Conservation (phyloP, 92 coral and sea anemone genomes). For the Chrysogorgia sp. region DNA sequence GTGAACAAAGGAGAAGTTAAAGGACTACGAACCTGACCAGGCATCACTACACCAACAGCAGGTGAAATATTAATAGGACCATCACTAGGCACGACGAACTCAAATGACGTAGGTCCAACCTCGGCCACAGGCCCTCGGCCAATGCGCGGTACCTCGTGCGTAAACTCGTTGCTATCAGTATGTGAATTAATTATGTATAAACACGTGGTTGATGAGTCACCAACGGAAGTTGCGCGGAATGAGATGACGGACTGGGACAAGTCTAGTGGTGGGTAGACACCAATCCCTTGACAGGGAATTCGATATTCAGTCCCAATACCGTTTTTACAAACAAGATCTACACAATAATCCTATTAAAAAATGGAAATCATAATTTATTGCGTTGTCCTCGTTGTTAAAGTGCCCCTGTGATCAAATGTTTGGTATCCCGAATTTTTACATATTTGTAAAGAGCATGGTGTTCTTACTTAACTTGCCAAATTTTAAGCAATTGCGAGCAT, state of each 20-base stretch:
- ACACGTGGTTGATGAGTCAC: conserved; percentile 79
- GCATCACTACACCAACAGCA: conserved; percentile 85
- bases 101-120: conserved; percentile 96
- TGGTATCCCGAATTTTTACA: no score
- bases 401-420: no score
- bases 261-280: conserved; percentile 83
- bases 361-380: not conserved
- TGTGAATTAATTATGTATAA: conserved; percentile 85
- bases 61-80: conserved; percentile 94
- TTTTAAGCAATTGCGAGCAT: no score
- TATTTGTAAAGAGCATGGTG: no score
- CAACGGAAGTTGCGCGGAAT: conserved; percentile 92
- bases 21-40: conserved; percentile 74
- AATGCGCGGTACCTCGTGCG: conserved; percentile 95
- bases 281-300: conserved; percentile 88
- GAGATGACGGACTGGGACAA: conserved; percentile 89
- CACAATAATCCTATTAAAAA: conserved; percentile 74
- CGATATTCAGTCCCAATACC: conserved; percentile 97
- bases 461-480: no score
- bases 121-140: conserved; percentile 94
- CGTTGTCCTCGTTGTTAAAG: no score
- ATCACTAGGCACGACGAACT: conserved; percentile 82
- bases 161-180: conserved; percentile 95
- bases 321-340: conserved; percentile 89
- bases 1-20: no score